Conservation (phyloP, 2,797 vertebrate genomes). For the Malurus leucopterus region DNA sequence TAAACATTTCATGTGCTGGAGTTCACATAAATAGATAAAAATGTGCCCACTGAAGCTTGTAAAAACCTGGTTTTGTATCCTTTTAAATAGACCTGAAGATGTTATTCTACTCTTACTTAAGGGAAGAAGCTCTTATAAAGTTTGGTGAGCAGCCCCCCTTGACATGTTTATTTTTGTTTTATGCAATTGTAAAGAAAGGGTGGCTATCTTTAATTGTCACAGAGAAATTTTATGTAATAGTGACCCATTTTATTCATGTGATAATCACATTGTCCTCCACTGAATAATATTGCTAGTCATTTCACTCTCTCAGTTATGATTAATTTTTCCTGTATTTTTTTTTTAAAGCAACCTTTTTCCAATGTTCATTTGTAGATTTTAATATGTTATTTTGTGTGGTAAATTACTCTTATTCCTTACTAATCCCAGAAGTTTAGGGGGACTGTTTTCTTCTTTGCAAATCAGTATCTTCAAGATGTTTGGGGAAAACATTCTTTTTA, state of each 20-base stretch:
- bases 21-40: not conserved
- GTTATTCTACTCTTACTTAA: not conserved
- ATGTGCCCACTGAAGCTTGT: not conserved
- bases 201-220: not conserved
- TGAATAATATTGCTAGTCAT: not conserved
- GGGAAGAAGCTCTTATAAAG: not conserved
- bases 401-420: not conserved
- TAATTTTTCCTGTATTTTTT: not conserved
- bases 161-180: not conserved
- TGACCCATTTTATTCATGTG: not conserved
- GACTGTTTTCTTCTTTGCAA: not conserved
- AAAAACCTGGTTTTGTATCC: not conserved
- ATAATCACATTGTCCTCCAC: not conserved
- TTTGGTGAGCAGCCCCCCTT: not conserved
- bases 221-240: not conserved
- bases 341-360: rapidly evolving
- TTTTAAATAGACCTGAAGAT: not conserved
- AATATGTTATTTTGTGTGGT: not conserved
- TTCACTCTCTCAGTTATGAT: not conserved
- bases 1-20: not conserved
- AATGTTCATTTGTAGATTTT: not conserved
- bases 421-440: not conserved
- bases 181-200: not conserved
- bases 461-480: not conserved
- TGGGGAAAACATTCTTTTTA: not conserved